Conservation (phyloP, 2,888 invertebrate species). For the Romanomermis culicivorax region DNA sequence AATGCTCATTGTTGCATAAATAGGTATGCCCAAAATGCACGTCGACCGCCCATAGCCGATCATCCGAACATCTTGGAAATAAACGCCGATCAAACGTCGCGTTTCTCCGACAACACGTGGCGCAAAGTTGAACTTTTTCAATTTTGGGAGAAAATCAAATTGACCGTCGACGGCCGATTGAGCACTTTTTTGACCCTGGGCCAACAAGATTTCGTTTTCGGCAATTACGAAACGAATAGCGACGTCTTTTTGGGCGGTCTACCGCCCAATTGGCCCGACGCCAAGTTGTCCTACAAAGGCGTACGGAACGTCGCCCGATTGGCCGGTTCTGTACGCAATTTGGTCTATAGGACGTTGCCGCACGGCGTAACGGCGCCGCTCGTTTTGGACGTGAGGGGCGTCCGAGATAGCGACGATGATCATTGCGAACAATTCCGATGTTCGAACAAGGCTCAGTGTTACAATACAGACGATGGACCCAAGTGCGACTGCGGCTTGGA, state of each 20-base stretch:
- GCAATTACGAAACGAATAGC: conserved; percentile 61
- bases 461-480: conserved; percentile 78
- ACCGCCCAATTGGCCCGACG: conserved; percentile 39
- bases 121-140: conserved; percentile 62
- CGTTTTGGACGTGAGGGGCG: conserved; percentile 46
- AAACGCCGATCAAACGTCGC: conserved; percentile 46
- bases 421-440: conserved; percentile 51
- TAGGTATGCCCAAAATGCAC: too few relatives aligned
- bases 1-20: too few relatives aligned
- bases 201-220: conserved; percentile 67
- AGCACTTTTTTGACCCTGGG: conserved; percentile 36
- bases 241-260: conserved; percentile 91
- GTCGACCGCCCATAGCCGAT: too few relatives aligned
- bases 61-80: too few relatives aligned
- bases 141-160: conserved; percentile 25
- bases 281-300: neutral
- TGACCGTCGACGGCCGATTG: conserved; percentile 22
- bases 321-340: conserved; percentile 59
- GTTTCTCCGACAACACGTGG: conserved; percentile 59
- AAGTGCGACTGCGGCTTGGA: conserved; percentile 84
- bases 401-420: conserved; percentile 36
- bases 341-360: conserved; percentile 50
- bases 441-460: conserved; percentile 80
- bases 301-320: conserved; percentile 12
- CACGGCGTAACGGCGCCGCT: conserved; percentile 52